Base-by-base conservation (phyloP, 2,113 vertebrate species). In the Ciconia boyciana region DNA sequence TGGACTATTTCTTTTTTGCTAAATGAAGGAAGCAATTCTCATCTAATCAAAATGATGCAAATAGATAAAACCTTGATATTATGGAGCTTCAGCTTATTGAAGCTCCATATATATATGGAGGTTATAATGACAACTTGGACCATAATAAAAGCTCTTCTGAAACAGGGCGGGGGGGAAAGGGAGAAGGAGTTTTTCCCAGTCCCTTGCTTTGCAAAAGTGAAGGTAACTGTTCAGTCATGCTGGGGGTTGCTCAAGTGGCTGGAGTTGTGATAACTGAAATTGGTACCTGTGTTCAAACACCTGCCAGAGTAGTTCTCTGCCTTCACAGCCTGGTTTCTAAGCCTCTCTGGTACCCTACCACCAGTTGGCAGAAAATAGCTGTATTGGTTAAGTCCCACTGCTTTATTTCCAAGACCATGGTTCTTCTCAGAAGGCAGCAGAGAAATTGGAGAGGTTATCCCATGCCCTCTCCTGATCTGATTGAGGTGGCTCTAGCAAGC, bases 141-240 rank as follows among this genome's bases (percentile, higher is more conserved):
- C 9, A 16, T 14, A 68, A 83, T 31, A 69, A 51, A 62, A 62
- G 15, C 24, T 13, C 7, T 61, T 61, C 18, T 77, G 36, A 81
- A 76, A 48, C 1, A 18, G 18, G 4, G 6, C 7, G 2, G 8
- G 2, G 2, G 3, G 3, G 0, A 2, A 3, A 12, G 8, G 46
- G 48, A 75, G 36, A 60, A 75, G 22, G 20, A 49, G 8, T 41
- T 75, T 75, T 71, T 66, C 11, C 11, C 9, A 52, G n/a, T 25
- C 28, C 16, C 6, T 19, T 83, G 69, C 46, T 36, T 57, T 57
- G 11, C 13, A 46, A 29, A 66, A 80, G 28, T 24, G 31, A 79
- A 51, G 19, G 41, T 22, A 52, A 39, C 49, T 54, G 39, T 58
- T 76, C 12, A 29, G 28, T 21, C 36, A 9, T n/a, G n/a, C 31